A percentile compares a stretch with the other conserved stretches of the same genome.
phyloP scores from a whole-genome alignment of 2,797 vertebrate genomes.

The Enteromius viviparus region DNA sequence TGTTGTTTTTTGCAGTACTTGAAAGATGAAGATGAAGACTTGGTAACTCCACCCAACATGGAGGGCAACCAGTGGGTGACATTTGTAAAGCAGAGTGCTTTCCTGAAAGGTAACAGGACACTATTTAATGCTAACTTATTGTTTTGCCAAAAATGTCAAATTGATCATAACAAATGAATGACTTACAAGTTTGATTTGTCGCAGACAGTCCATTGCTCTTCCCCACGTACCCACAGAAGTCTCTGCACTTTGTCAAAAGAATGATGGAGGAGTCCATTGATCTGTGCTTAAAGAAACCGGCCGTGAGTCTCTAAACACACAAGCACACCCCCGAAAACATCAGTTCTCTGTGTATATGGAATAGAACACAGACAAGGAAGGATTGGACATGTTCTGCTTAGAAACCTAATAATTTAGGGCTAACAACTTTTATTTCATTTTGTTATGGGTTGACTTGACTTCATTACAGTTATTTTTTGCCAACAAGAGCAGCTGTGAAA shows the following conservation, averaged over 20 bases:
- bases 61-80: constrained; percentile 96
- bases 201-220: constrained; percentile 94
- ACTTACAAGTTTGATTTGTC: constrained; percentile 31
- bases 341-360: neutral
- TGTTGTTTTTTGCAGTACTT: constrained; percentile 82
- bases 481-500: neutral
- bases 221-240: constrained; percentile 93
- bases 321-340: neutral
- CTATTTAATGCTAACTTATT: neutral
- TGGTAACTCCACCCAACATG: constrained; percentile 92
- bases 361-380: neutral
- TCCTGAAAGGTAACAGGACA: constrained; percentile 85
- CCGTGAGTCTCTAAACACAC: constrained; percentile 79
- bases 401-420: neutral
- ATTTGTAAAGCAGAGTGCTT: constrained; percentile 87
- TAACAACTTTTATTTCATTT: neutral
- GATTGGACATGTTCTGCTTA: neutral
- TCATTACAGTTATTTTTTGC: neutral
- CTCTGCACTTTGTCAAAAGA: constrained; percentile 94
- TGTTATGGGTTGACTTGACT: constrained; percentile 19
- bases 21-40: constrained; percentile 97
- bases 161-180: neutral
- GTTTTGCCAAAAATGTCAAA: neutral
- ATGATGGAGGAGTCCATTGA: constrained; percentile 93
- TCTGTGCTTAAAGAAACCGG: constrained; percentile 91